Evolutionary conservation across 1,140 invertebrate species (phyloP).

Genomic region (Luehdorfia chinensis): DNA sequence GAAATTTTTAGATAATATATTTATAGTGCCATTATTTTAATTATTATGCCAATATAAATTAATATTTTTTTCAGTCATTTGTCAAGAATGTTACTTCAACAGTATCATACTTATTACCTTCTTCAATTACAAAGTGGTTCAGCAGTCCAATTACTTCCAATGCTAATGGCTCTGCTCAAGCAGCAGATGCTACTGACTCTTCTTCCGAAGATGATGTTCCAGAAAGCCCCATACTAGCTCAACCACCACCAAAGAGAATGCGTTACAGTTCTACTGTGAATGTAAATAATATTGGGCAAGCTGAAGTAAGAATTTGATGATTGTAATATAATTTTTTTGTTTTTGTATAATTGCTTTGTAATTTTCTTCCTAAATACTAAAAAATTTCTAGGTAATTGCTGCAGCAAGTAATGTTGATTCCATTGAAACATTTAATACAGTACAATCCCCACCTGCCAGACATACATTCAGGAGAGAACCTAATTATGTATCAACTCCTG

Average conservation of each 20-base stretch:
- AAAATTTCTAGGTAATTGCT: constrained; percentile 36
- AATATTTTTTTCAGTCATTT: constrained; percentile 71
- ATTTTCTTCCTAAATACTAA: too few species aligned
- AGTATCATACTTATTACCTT: constrained; percentile 66
- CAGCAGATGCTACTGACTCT: constrained; percentile 61
- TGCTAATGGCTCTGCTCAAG: constrained; percentile 41
- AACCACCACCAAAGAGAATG: constrained; percentile 63
- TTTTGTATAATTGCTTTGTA: too few species aligned
- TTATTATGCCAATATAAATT: too few species aligned
- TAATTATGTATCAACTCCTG: constrained; percentile 27
- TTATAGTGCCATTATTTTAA: too few species aligned
- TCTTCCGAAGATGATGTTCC: constrained; percentile 63
- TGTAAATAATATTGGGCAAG: constrained; percentile 24
- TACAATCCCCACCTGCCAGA: constrained; percentile 24
- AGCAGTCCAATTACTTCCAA: constrained; percentile 41
- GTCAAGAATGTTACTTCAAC: constrained; percentile 72
- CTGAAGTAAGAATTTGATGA: constrained; percentile 32
- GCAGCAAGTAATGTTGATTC: constrained; percentile 36
- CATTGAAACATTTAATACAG: constrained; percentile 24
- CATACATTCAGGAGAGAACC: constrained; percentile 30
- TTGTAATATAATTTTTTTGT: neutral
- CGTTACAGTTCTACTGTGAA: constrained; percentile 36
- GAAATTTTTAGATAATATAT: too few species aligned
- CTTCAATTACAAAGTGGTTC: constrained; percentile 75
- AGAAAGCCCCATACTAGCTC: constrained; percentile 46